Evolutionary conservation across 2,113 vertebrate species (phyloP).

Genomic region (Dipodomys stephensi): DNA sequence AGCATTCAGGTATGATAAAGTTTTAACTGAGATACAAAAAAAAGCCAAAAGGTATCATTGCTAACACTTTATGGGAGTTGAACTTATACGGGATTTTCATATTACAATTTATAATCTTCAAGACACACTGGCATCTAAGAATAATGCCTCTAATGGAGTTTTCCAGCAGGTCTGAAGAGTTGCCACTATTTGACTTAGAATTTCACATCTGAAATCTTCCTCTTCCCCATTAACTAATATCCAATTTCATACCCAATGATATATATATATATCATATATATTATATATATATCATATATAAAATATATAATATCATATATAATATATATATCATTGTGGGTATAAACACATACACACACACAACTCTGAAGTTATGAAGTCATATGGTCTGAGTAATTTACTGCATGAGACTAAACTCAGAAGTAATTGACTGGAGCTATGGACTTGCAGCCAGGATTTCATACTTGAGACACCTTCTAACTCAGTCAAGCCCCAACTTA

Average conservation of each 20-base stretch:
- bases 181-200: neutral
- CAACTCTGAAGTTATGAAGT: neutral
- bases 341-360: too few relatives aligned
- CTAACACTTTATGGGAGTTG: neutral
- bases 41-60: neutral
- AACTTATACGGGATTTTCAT: neutral
- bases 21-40: neutral
- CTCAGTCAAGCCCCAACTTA: neutral
- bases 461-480: neutral
- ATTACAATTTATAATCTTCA: neutral
- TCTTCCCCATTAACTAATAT: neutral
- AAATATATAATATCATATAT: too few relatives aligned
- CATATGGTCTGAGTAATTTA: neutral
- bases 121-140: neutral
- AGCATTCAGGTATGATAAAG: neutral
- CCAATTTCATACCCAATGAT: neutral
- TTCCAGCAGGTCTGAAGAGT: neutral
- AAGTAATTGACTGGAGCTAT: neutral
- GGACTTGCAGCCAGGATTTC: neutral
- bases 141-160: neutral
- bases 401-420: neutral
- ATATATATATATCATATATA: neutral
- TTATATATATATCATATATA: too few relatives aligned
- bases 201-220: neutral
- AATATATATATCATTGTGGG: too few relatives aligned